Base-by-base conservation (phyloP, 2,797 vertebrate species). In the Chelon labrosus region DNA sequence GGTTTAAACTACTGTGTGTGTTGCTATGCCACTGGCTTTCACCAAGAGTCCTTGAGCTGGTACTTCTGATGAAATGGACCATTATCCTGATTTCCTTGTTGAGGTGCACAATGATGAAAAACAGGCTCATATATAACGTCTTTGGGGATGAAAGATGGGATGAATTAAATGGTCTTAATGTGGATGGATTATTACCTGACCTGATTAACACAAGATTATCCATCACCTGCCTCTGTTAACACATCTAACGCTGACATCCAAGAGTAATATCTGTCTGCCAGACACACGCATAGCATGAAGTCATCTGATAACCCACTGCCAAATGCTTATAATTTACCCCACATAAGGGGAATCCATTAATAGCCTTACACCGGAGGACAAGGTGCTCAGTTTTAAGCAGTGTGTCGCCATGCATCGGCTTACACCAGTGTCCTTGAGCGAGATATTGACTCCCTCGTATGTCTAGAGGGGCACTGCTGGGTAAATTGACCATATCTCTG, bases 311-410 rank as follows among this genome's bases (percentile, higher is more conserved):
- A 35, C 31, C 7, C 31, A 6, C 31, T 46, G 50, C 22, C 16
- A 65, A 56, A 72, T 60, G 11, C 56, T 51, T 47, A 17, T 7
- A 39, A 20, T 35, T 39, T 16, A 25, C 10, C 25, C 13, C 51
- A 65, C 16, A 53, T 17, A 20, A 19, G 49, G 12, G 11, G 1
- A 20, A 44, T 27, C 6, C 12, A 17, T n/a, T 27, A 17, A 3
- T 16, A 17, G 62, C 16, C 11, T 8, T 17, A 17, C 11, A 19
- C 13, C 51, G 19, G 0, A 16, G 49, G 22, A 42, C 19, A 52
- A 35, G 11, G 12, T 73, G 20, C 7, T 46, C 42, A 7, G 42
- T 46, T 46, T 46, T 46, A 46, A 46, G 42, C 42, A 16, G 42
- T 17, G 41, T 42, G 14, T 16, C 16, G 42, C 4, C 5, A 17